Base-by-base conservation (phyloP, 2,113 vertebrate genomes). In the Vidua macroura region DNA sequence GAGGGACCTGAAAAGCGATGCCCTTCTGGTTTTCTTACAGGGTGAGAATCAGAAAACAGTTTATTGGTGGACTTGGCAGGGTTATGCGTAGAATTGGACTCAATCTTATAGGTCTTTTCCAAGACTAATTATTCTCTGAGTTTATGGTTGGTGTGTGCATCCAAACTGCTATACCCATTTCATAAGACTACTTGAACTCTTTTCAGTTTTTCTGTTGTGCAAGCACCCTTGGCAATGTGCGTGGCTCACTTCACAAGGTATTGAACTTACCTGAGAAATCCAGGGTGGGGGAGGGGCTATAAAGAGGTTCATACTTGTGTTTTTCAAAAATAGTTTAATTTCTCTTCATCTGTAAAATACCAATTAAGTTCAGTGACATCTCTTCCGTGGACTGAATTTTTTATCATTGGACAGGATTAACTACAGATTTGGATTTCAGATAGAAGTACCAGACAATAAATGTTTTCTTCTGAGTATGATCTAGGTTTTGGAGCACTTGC, bases 271-370 rank as follows among this genome's bases (percentile, higher is more conserved):
- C 10, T 79, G 70, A 83, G 37, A 72, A 79, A 72, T 35, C 21
- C 5, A 11, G 17, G 12, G 6, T 1, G 11, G 14, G 4, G 11
- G 7, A 21, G 7, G 6, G 31, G 8, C 25, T 31, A 83, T 8
- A 6, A 56, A 69, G 14, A 7, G 19, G 3, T 5, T 81, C 25
- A 37, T 4, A 17, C 1, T 56, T 1, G 5, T 19, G 3, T 31
- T 62, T 74, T 89, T 55, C 20, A 35, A 21, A 13, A 52, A 43
- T 66, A 60, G 46, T 62, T 95, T 64, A 33, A 39, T 68, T 82
- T 89, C 13, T 74, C 9, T 60, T 16, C 55, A 46, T 41, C 19
- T 59, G 7, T 70, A 58, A 86, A 79, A 70, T 37, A 44, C 4
- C 13, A 55, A 3, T 49, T 58, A 20, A 39, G 27, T 68, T 83